phyloP scores from a whole-genome alignment of 2,888 invertebrate genomes.

The Clanis bilineata region DNA sequence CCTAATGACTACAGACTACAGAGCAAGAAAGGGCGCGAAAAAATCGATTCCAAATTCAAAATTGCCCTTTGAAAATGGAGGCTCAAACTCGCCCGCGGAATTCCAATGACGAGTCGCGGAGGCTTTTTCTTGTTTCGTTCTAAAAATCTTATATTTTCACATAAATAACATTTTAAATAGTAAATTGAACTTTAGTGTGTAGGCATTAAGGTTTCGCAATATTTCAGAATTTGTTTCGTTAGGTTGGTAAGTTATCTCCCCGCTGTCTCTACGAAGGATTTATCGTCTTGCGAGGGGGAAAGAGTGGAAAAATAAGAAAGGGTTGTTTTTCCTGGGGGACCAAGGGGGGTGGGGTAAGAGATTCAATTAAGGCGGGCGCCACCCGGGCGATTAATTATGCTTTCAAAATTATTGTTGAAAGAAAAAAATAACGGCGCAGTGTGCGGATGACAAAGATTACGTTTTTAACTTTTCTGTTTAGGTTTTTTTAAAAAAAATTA shows the following conservation, averaged over 20 bases:
- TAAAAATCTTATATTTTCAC: slow-evolving; percentile 36
- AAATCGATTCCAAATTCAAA: slow-evolving; percentile 58
- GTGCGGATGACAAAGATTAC: slow-evolving; percentile 9
- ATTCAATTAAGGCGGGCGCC: slow-evolving; percentile 76
- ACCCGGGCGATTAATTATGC: slow-evolving; percentile 75
- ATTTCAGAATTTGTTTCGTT: slow-evolving; percentile 15
- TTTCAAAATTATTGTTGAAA: slow-evolving; percentile 55
- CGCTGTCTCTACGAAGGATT: slow-evolving; percentile 78
- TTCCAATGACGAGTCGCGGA: slow-evolving; percentile 79
- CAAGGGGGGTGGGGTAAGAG: slow-evolving; percentile 57
- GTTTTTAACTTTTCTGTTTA: background rate
- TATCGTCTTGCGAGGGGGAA: slow-evolving; percentile 78
- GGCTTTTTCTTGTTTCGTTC: slow-evolving; percentile 76
- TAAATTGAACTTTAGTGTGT: background rate
- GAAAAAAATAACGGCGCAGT: slow-evolving; percentile 38
- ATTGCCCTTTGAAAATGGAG: slow-evolving; percentile 67
- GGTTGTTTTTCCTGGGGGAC: slow-evolving; percentile 79
- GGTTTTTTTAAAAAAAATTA: too few species aligned
- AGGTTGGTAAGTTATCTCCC: slow-evolving; percentile 67
- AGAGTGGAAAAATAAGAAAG: slow-evolving; percentile 78
- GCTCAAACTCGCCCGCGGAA: slow-evolving; percentile 73
- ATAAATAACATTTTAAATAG: background rate
- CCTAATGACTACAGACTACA: background rate
- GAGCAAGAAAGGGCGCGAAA: slow-evolving; percentile 11
- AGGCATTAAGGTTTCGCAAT: slow-evolving; percentile 13